phyloP scores from a whole-genome alignment of 2,888 invertebrate species.

The Bombyx huttoni region DNA sequence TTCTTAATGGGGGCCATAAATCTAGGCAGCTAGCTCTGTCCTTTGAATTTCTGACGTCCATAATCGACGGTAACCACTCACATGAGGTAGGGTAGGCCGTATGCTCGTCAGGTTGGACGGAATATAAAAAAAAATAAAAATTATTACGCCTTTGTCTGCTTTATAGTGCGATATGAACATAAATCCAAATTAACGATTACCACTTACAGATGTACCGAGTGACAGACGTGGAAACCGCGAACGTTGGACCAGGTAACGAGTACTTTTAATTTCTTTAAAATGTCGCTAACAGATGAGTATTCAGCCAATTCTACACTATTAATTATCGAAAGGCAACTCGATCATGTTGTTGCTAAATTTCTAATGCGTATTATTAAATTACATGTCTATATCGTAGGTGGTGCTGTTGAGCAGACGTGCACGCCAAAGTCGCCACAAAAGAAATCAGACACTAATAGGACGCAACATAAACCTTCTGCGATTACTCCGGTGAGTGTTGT shows the following conservation, averaged over 20 bases:
- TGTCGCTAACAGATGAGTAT: not conserved
- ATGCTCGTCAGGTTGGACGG: too few species aligned
- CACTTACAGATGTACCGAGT: constrained; percentile 53
- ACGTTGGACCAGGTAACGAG: constrained; percentile 41
- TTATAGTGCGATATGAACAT: not conserved
- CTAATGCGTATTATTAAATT: too few species aligned
- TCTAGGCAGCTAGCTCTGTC: too few species aligned
- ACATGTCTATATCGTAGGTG: constrained; percentile 17
- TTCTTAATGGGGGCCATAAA: too few species aligned
- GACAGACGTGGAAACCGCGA: constrained; percentile 24
- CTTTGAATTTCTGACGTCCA: too few species aligned
- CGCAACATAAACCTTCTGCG: constrained; percentile 11
- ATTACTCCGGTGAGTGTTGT: constrained; percentile 13
- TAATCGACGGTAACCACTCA: too few species aligned
- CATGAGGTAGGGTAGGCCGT: too few species aligned
- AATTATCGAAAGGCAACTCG: not conserved
- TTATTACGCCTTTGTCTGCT: too few species aligned
- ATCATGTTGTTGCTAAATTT: too few species aligned
- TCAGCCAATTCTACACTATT: not conserved
- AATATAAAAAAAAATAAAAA: too few species aligned
- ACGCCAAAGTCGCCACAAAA: constrained; percentile 22
- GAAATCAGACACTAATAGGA: constrained; percentile 18
- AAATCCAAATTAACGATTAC: not conserved
- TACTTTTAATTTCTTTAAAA: not conserved
- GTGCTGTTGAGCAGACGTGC: constrained; percentile 28